Evolutionary conservation across 2,888 invertebrate genomes (phyloP).

Genomic region (Pachymerium ferrugineum): DNA sequence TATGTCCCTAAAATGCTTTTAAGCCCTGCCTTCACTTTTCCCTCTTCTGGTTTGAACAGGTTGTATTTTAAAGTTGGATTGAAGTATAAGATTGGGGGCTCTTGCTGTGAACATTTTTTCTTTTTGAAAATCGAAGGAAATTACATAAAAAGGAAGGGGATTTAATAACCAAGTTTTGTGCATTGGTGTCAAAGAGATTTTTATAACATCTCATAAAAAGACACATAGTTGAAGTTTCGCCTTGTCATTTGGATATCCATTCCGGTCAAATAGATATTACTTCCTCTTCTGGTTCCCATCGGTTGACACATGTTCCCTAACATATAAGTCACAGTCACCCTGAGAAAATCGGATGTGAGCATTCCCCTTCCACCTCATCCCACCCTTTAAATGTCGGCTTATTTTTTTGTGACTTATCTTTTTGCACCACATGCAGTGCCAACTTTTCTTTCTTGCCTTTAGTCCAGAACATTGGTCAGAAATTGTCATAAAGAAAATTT

Average conservation of each 20-base stretch:
- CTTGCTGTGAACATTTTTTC: not conserved
- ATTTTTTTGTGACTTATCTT: slow-evolving; percentile 12
- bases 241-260: slow-evolving; percentile 20
- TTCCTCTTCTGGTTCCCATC: slow-evolving; percentile 18
- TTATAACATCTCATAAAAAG: slow-evolving; percentile 5
- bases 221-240: slow-evolving; percentile 17
- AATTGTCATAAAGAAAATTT: slow-evolving; percentile 25
- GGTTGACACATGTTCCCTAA: slow-evolving; percentile 21
- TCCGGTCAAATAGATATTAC: slow-evolving; percentile 11
- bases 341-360: slow-evolving; percentile 14
- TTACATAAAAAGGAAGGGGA: not conserved
- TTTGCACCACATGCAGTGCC: slow-evolving; percentile 6
- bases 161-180: not conserved
- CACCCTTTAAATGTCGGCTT: not conserved
- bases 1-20: not conserved
- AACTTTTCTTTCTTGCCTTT: not conserved
- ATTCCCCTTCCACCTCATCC: not conserved
- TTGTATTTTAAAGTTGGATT: not conserved
- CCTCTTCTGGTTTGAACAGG: not conserved
- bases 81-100: too few relatives aligned
- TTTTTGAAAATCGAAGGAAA: not conserved
- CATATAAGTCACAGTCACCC: slow-evolving; percentile 16
- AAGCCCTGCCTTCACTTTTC: not conserved
- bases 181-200: not conserved
- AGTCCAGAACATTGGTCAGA: slow-evolving; percentile 12